Base-by-base conservation (phyloP, 2,113 vertebrate species). In the Heteronetta atricapilla region DNA sequence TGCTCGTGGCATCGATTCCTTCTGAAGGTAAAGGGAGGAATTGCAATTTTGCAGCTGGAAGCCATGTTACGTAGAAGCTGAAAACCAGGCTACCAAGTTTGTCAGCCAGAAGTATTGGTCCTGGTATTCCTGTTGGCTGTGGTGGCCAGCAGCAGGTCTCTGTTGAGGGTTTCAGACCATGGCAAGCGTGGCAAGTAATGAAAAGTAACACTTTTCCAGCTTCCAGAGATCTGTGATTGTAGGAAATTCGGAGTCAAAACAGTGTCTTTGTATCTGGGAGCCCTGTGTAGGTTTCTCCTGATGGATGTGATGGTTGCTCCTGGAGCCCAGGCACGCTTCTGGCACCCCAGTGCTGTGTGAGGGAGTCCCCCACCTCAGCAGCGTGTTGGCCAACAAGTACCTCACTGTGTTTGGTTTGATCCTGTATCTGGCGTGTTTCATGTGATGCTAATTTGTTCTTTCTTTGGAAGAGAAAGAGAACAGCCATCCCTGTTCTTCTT, bases 261-360 rank as follows among this genome's bases (percentile, higher is more conserved):
- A 8, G 13, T 3, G 0, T 63, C n/a, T 88, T 86, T 2, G 0
- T 73, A 23, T 75, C 83, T 77, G 0, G 0, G n/a, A 70, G 28
- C 9, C 9, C 15, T 25, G 9, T 40, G 3, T 4, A 1, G 33
- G 33, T 36, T 64, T 79, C n/a, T 29, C 3, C 8, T 86, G 8
- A 10, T 34, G 36, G 31, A 3, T 50, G 19, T 52, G 28, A 17
- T 52, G 56, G 55, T 66, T 0, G 2, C 0, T 55, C 82, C 82
- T 76, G 19, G 56, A 89, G 44, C 3, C 13, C 9, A 17, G 63
- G 12, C 22, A 36, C 0, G 0, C 89, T 89, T 83, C 34, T 91
- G 59, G 40, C 33, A 81, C 8, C 38, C 1, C 29, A 69, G n/a
- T 6, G 4, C 17, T 67, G 28, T 85, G 21, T 14, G 66, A 55